These are phyloP conservation scores for Nomada lathburiana DNA, from an alignment of 2,888 invertebrate genomes.

Conservation along the genomic window DNA sequence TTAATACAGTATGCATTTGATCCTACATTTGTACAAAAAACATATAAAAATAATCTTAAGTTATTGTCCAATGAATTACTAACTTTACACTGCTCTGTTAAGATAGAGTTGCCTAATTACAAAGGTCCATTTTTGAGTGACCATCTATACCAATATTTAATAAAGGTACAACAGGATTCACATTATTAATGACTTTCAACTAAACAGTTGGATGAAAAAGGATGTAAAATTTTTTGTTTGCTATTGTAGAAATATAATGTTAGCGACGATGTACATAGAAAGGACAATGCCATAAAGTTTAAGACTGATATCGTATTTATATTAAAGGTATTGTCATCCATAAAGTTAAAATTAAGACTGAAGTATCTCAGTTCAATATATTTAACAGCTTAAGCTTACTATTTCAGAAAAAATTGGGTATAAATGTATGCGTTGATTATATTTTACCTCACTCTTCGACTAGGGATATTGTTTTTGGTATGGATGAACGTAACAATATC, in stretches of 20 bases:
- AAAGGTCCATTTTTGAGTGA: slow-evolving; percentile 1
- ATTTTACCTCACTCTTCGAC: slow-evolving; percentile 89
- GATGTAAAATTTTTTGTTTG: not conserved
- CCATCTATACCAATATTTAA: not conserved
- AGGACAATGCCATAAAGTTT: not conserved
- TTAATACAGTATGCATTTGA: slow-evolving; percentile 84
- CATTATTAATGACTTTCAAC: not conserved
- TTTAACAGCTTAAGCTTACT: slow-evolving; percentile 8
- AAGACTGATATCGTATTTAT: slow-evolving; percentile 11
- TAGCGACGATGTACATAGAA: not conserved
- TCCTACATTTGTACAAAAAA: not conserved
- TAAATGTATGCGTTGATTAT: slow-evolving; percentile 1
- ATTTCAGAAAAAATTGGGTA: slow-evolving; percentile 82
- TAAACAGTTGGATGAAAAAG: not conserved
- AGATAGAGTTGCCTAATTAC: slow-evolving; percentile 45
- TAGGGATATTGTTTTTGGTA: slow-evolving; percentile 88
- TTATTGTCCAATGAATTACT: slow-evolving; percentile 1
- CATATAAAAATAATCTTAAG: not conserved
- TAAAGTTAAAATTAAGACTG: too few relatives aligned
- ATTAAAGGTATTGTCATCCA: slow-evolving; percentile 25
- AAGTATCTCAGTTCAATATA: not conserved
- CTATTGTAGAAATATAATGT: not conserved
- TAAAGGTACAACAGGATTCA: slow-evolving; percentile 27
- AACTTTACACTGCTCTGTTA: not conserved
- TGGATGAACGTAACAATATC: slow-evolving; percentile 85